A percentile compares a stretch with the other conserved stretches of the same genome.
Conservation (phyloP, 2,888 invertebrate species). For the Portevinia maculata region DNA sequence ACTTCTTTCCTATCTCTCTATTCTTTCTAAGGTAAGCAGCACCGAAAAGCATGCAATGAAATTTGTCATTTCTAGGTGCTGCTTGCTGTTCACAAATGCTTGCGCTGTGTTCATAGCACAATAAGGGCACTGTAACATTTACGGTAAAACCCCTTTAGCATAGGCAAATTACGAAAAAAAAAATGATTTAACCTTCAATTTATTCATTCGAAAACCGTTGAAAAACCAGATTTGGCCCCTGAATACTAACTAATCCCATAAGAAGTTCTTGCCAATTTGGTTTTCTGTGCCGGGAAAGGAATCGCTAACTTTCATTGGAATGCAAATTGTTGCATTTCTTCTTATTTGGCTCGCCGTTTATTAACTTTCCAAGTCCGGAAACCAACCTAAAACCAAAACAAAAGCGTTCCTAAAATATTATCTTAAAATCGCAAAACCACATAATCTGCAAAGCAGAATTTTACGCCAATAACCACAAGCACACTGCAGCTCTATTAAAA, state of each 20-base stretch:
- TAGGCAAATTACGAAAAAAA: too few relatives aligned
- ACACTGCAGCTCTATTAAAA: constrained; percentile 37
- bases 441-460: constrained; percentile 36
- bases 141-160: too few relatives aligned
- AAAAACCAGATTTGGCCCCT: too few relatives aligned
- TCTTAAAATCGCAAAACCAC: constrained; percentile 42
- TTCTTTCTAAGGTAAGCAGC: too few relatives aligned
- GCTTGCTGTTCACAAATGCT: too few relatives aligned
- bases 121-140: too few relatives aligned
- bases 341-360: background rate
- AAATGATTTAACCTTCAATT: too few relatives aligned
- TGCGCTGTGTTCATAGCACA: too few relatives aligned
- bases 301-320: constrained; percentile 32
- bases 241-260: background rate
- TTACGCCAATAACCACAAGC: background rate
- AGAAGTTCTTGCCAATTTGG: constrained; percentile 10
- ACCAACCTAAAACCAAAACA: background rate
- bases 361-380: constrained; percentile 8
- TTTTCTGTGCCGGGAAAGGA: background rate
- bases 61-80: too few relatives aligned
- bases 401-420: constrained; percentile 40
- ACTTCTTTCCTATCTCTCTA: too few relatives aligned
- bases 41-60: too few relatives aligned
- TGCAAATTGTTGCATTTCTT: constrained; percentile 20
- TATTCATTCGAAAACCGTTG: too few relatives aligned